A percentile compares a stretch with the other conserved stretches of the same genome.
Conservation (phyloP, 53 echinoderm and acorn worm species). For the Pentamera pediparva region DNA sequence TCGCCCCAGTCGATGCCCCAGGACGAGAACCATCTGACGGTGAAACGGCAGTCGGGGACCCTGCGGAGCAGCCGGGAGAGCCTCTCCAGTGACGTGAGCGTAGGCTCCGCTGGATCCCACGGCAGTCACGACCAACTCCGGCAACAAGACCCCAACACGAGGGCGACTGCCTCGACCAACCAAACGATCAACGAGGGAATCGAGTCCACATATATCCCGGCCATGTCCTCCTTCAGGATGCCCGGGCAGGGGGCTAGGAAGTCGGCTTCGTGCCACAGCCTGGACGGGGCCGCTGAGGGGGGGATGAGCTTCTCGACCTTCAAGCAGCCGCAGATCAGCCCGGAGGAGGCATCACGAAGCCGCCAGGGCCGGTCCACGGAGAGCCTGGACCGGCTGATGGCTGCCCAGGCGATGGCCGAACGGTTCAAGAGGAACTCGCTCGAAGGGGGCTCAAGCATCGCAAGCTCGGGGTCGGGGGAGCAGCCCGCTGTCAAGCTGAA, state of each 20-base stretch:
- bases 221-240: slow-evolving; percentile 55
- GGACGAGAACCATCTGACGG: slow-evolving; percentile 34
- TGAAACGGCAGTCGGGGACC: slow-evolving; percentile 37
- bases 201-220: slow-evolving; percentile 68
- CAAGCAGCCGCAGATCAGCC: slow-evolving; percentile 56
- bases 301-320: slow-evolving; percentile 85
- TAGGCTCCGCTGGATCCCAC: slow-evolving; percentile 68
- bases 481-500: slow-evolving; percentile 55
- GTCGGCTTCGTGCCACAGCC: slow-evolving; percentile 22
- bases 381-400: slow-evolving; percentile 64
- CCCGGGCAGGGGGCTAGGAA: slow-evolving; percentile 29
- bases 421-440: slow-evolving; percentile 74
- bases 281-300: slow-evolving; percentile 6
- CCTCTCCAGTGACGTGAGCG: slow-evolving; percentile 75
- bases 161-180: slow-evolving; percentile 34
- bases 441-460: slow-evolving; percentile 72
- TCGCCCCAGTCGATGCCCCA: slow-evolving; percentile 61
- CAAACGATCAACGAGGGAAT: slow-evolving; percentile 40
- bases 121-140: slow-evolving; percentile 42
- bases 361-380: slow-evolving; percentile 48
- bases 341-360: slow-evolving; percentile 17
- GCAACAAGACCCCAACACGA: slow-evolving; percentile 5
- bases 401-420: slow-evolving; percentile 46
- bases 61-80: slow-evolving; percentile 88
- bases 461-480: slow-evolving; percentile 69